Conservation (phyloP, 2,888 invertebrate genomes). For the Brenthis hecate region DNA sequence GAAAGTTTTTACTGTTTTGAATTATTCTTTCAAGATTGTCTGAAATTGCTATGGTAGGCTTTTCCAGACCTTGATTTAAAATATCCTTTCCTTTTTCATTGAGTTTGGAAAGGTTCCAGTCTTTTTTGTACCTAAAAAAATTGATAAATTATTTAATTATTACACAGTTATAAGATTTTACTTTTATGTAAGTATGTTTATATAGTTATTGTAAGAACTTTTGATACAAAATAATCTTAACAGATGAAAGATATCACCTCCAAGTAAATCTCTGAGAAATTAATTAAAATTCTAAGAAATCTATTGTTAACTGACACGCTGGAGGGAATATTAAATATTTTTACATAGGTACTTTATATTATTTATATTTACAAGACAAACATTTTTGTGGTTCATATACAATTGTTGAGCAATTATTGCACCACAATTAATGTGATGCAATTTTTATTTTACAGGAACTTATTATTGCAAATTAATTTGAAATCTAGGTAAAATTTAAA, state of each 20-base stretch:
- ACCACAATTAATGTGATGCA: too few relatives aligned
- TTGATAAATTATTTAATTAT: neutral
- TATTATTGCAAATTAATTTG: neutral
- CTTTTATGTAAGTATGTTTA: neutral
- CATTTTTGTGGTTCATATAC: too few relatives aligned
- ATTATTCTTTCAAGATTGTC: conserved; percentile 50
- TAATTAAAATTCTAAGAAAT: too few relatives aligned
- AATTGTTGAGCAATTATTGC: too few relatives aligned
- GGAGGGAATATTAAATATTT: too few relatives aligned
- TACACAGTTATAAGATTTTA: neutral
- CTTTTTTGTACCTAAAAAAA: conserved; percentile 67
- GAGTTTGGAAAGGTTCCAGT: conserved; percentile 72
- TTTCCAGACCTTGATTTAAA: conserved; percentile 60
- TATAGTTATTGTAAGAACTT: neutral
- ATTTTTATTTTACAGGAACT: too few relatives aligned
- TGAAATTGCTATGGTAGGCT: conserved; percentile 45
- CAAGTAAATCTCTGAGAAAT: too few relatives aligned
- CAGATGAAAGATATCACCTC: too few relatives aligned
- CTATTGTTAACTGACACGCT: too few relatives aligned
- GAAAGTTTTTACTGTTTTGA: conserved; percentile 50
- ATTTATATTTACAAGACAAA: too few relatives aligned
- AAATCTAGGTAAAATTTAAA: neutral
- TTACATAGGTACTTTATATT: neutral
- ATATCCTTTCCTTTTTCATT: conserved; percentile 71
- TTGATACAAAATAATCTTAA: too few relatives aligned